phyloP scores from a whole-genome alignment of 2,888 invertebrate genomes.

The Augochlorella aurata region DNA sequence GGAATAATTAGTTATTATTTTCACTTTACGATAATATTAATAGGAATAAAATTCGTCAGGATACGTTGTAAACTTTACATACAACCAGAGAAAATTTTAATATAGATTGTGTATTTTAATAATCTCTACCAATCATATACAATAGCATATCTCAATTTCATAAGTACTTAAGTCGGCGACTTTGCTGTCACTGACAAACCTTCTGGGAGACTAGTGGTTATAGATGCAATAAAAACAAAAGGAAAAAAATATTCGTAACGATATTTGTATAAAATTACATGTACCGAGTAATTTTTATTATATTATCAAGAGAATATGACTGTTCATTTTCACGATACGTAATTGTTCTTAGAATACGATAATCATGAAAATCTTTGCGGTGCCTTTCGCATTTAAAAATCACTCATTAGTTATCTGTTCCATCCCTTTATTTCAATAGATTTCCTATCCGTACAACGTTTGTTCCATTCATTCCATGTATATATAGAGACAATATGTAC shows the following conservation, averaged over 20 bases:
- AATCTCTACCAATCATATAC: constrained; percentile 39
- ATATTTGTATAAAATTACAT: neutral
- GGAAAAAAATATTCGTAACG: constrained; percentile 26
- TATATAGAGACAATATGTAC: constrained; percentile 23
- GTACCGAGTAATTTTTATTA: neutral
- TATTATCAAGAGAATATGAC: constrained; percentile 1
- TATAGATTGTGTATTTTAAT: constrained; percentile 27
- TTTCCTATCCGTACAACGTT: constrained; percentile 33
- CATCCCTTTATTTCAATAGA: constrained; percentile 32
- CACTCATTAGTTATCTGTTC: constrained; percentile 9
- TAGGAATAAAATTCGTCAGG: constrained; percentile 22
- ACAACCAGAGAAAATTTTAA: constrained; percentile 14
- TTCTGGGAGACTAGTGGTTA: constrained; percentile 14
- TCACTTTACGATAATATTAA: constrained; percentile 10
- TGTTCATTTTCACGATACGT: neutral
- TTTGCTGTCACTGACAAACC: constrained; percentile 5
- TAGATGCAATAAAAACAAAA: constrained; percentile 35
- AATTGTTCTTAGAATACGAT: neutral
- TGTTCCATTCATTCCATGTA: constrained; percentile 22
- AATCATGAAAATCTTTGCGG: neutral
- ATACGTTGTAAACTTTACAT: constrained; percentile 27
- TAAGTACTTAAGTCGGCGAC: constrained; percentile 30
- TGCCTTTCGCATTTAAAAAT: neutral
- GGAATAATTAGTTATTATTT: constrained; percentile 24
- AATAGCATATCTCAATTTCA: constrained; percentile 19